Percentiles rank a stretch among this genome's conserved stretches.
These are phyloP conservation scores for Julus scanicus DNA, from an alignment of 2,888 invertebrate species.

Conservation along the genomic window DNA sequence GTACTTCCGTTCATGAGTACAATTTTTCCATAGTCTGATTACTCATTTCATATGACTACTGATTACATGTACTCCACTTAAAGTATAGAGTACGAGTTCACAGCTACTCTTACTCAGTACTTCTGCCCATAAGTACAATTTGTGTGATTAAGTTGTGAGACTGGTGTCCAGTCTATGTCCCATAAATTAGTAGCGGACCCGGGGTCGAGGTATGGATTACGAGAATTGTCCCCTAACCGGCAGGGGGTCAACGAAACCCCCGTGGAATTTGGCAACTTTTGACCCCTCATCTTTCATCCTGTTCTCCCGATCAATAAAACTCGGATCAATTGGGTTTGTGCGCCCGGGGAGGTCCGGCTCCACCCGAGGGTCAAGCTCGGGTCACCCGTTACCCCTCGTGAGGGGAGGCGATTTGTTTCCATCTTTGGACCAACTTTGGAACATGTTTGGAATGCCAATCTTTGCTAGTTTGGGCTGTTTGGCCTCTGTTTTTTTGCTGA, in stretches of 20 bases:
- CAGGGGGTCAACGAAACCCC: background rate
- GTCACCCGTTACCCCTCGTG: background rate
- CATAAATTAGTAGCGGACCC: background rate
- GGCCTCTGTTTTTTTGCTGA: too few relatives aligned
- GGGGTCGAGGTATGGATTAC: background rate
- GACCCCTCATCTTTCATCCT: background rate
- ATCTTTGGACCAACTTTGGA: too few relatives aligned
- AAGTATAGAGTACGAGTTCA: too few relatives aligned
- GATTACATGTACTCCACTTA: too few relatives aligned
- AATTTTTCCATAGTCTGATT: too few relatives aligned
- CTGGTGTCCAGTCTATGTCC: background rate
- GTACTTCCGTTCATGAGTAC: too few relatives aligned
- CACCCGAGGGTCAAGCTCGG: background rate
- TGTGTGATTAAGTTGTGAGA: background rate
- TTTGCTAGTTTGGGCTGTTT: too few relatives aligned
- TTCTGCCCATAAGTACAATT: too few relatives aligned
- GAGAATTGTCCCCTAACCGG: background rate
- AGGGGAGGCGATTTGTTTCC: too few relatives aligned
- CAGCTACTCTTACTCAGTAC: too few relatives aligned
- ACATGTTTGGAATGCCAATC: too few relatives aligned
- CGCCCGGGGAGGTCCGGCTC: background rate
- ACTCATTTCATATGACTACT: too few relatives aligned
- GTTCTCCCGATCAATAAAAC: constrained; percentile 2
- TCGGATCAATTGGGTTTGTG: background rate
- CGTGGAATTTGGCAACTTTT: background rate